Conservation (phyloP, 2,888 invertebrate species). For the Eremobia ochroleuca region DNA sequence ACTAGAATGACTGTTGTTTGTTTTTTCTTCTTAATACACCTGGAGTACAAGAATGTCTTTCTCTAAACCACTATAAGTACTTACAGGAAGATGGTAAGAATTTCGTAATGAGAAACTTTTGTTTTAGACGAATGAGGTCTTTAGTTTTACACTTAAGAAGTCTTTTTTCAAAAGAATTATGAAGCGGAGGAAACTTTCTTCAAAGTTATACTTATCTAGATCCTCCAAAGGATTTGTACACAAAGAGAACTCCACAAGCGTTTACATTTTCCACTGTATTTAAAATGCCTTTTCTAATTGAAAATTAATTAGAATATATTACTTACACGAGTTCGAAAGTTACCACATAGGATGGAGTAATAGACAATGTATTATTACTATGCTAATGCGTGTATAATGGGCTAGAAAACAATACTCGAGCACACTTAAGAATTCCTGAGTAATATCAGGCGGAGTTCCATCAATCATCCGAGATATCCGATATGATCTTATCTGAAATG, state of each 20-base stretch:
- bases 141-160: background rate
- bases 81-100: background rate
- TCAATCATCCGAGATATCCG: slow-evolving; percentile 87
- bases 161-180: slow-evolving; percentile 32
- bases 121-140: slow-evolving; percentile 11
- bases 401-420: slow-evolving; percentile 85
- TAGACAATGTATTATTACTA: slow-evolving; percentile 70
- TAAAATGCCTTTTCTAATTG: slow-evolving; percentile 58
- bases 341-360: slow-evolving; percentile 37
- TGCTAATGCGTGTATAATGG: slow-evolving; percentile 88
- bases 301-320: slow-evolving; percentile 68
- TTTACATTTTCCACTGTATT: slow-evolving; percentile 35
- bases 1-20: slow-evolving; percentile 84
- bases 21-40: slow-evolving; percentile 68
- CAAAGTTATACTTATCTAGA: slow-evolving; percentile 30
- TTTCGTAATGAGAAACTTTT: slow-evolving; percentile 27
- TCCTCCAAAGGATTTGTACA: slow-evolving; percentile 34
- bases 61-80: slow-evolving; percentile 6
- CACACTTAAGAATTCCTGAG: slow-evolving; percentile 87
- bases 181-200: slow-evolving; percentile 28
- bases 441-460: slow-evolving; percentile 83
- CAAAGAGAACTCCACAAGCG: slow-evolving; percentile 51
- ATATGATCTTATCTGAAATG: slow-evolving; percentile 90
- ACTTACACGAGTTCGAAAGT: slow-evolving; percentile 47
- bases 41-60: slow-evolving; percentile 27